Conservation (phyloP, 2,113 vertebrate genomes). For the Kryptolebias marmoratus region DNA sequence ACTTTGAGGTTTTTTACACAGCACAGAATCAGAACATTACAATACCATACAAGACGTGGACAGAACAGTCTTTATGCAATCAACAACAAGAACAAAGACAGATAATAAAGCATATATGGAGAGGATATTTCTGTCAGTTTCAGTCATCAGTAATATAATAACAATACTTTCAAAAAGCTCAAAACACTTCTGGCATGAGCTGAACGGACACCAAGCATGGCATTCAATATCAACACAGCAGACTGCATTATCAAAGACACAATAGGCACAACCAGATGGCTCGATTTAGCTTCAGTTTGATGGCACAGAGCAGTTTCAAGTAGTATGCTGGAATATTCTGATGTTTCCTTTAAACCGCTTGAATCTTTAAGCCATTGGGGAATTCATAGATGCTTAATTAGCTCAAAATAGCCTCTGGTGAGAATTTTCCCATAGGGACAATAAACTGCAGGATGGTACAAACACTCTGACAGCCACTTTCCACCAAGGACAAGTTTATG, state of each 20-base stretch:
- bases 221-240: conserved; percentile 42
- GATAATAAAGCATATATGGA: conserved; percentile 35
- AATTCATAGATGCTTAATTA: conserved; percentile 47
- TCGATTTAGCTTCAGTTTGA: conserved; percentile 50
- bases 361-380: conserved; percentile 13
- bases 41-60: conserved; percentile 61
- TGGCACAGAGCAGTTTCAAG: conserved; percentile 10
- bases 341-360: conserved; percentile 28
- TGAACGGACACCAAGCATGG: conserved; percentile 53
- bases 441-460: conserved; percentile 40
- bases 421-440: conserved; percentile 38
- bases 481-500: conserved; percentile 39
- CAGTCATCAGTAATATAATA: conserved; percentile 22
- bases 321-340: not conserved
- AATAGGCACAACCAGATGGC: conserved; percentile 38
- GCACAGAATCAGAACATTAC: conserved; percentile 56
- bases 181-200: conserved; percentile 30
- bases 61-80: conserved; percentile 44
- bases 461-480: conserved; percentile 71
- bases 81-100: conserved; percentile 28
- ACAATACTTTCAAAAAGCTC: conserved; percentile 40
- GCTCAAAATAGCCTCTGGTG: conserved; percentile 43
- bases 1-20: conserved; percentile 47
- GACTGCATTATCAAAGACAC: conserved; percentile 53
- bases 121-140: conserved; percentile 28